Conservation (phyloP, 2,797 vertebrate genomes). For the Bradypodion pumilum region DNA sequence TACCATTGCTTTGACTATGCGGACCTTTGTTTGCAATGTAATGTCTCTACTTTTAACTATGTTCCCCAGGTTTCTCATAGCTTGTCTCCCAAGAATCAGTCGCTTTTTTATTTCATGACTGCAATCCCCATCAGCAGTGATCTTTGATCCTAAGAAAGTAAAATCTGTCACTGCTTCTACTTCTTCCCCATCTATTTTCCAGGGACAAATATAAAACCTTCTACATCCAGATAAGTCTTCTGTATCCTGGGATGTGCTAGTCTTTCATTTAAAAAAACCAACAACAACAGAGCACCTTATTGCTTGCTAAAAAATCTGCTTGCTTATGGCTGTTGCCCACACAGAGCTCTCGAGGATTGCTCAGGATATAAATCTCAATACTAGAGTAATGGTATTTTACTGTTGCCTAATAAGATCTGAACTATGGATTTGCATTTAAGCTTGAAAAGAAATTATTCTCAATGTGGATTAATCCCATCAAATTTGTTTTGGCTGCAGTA, state of each 20-base stretch:
- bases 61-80: no score
- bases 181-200: no score
- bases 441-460: slow-evolving; percentile 28
- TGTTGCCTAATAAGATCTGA: slow-evolving; percentile 18
- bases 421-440: slow-evolving; percentile 6
- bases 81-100: no score
- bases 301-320: slow-evolving; percentile 1
- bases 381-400: slow-evolving; percentile 14
- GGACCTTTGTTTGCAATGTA: no score
- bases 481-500: slow-evolving; percentile 49
- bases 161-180: no score
- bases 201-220: neutral
- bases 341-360: neutral
- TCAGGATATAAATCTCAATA: slow-evolving; percentile 14
- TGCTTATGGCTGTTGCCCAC: neutral
- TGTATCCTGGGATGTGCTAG: neutral
- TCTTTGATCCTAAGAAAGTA: no score
- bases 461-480: slow-evolving; percentile 29
- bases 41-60: no score
- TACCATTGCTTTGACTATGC: no score
- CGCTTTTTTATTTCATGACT: no score
- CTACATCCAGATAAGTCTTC: neutral
- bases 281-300: neutral
- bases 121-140: no score
- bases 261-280: neutral